phyloP scores from a whole-genome alignment of 2,113 vertebrate genomes.

The Colius striatus region DNA sequence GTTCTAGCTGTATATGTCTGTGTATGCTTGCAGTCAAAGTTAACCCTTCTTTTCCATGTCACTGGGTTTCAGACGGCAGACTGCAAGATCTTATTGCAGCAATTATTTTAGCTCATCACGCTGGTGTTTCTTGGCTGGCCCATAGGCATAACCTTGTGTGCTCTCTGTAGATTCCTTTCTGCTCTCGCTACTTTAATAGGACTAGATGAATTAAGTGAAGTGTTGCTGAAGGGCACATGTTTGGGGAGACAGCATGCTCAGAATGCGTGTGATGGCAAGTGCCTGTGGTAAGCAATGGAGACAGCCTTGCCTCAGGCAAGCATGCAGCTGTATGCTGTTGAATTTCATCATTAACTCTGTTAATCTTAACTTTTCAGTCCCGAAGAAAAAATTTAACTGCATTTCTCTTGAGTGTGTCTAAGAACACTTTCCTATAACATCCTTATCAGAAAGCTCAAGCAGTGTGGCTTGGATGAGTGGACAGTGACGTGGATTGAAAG shows the following conservation, averaged over 20 bases:
- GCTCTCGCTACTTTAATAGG: slow-evolving; percentile 76
- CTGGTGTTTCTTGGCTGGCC: slow-evolving; percentile 76
- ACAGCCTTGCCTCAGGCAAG: not conserved
- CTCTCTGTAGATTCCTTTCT: slow-evolving; percentile 75
- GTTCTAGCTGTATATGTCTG: not conserved
- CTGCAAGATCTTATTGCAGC: not conserved
- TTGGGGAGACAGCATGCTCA: slow-evolving; percentile 74
- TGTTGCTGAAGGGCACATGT: slow-evolving; percentile 71
- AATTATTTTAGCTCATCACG: not conserved
- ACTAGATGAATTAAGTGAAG: slow-evolving; percentile 70
- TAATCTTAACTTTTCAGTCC: not conserved
- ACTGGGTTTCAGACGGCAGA: not conserved
- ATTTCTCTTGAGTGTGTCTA: not conserved
- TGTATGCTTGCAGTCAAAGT: not conserved
- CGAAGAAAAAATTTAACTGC: not conserved
- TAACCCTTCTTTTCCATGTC: not conserved
- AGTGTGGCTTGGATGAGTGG: no score
- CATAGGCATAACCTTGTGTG: slow-evolving; percentile 71
- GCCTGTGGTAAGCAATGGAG: slow-evolving; percentile 53
- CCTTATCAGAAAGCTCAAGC: no score
- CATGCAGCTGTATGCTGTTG: not conserved
- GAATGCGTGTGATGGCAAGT: slow-evolving; percentile 70
- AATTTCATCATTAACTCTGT: not conserved
- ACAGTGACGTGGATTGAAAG: no score
- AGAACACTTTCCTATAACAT: no score